Percentiles rank a stretch among this genome's conserved stretches.
phyloP scores from a whole-genome alignment of 2,113 vertebrate genomes.

The Periophthalmodon schlosseri region DNA sequence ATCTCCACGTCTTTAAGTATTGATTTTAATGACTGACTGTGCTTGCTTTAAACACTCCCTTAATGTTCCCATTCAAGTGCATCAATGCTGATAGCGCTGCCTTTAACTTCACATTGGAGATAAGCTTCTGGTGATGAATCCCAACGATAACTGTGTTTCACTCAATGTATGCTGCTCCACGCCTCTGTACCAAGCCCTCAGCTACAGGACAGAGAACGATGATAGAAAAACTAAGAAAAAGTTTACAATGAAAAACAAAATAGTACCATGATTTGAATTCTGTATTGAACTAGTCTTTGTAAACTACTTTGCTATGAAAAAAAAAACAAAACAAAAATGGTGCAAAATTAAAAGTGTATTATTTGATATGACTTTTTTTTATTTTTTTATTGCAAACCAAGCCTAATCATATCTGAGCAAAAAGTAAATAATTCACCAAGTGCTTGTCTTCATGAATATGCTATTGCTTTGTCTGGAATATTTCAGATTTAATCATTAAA shows the following conservation, averaged over 20 bases:
- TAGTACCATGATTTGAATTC: not conserved
- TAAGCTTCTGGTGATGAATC: constrained; percentile 50
- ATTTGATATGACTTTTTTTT: too few species aligned
- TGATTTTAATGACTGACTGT: constrained; percentile 36
- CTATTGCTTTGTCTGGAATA: too few species aligned
- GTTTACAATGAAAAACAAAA: constrained; percentile 5
- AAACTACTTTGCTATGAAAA: too few species aligned
- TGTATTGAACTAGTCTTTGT: not conserved
- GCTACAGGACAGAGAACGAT: not conserved
- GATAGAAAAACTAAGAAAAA: not conserved
- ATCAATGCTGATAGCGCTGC: constrained; percentile 47
- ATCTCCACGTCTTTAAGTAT: constrained; percentile 4
- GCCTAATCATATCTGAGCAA: too few species aligned
- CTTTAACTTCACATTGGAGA: constrained; percentile 45
- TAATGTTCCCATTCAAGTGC: constrained; percentile 42
- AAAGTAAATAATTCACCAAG: too few species aligned
- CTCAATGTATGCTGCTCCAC: not conserved
- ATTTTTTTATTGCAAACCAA: too few species aligned
- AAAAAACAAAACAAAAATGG: too few species aligned
- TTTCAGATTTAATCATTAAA: too few species aligned
- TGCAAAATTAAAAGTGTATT: too few species aligned
- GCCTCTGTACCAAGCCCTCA: constrained; percentile 18
- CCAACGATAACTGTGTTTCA: constrained; percentile 44
- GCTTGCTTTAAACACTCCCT: constrained; percentile 25
- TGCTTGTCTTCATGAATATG: too few species aligned